Evolutionary conservation across 2,113 vertebrate species (phyloP).

Genomic region (Embiotoca jacksoni): DNA sequence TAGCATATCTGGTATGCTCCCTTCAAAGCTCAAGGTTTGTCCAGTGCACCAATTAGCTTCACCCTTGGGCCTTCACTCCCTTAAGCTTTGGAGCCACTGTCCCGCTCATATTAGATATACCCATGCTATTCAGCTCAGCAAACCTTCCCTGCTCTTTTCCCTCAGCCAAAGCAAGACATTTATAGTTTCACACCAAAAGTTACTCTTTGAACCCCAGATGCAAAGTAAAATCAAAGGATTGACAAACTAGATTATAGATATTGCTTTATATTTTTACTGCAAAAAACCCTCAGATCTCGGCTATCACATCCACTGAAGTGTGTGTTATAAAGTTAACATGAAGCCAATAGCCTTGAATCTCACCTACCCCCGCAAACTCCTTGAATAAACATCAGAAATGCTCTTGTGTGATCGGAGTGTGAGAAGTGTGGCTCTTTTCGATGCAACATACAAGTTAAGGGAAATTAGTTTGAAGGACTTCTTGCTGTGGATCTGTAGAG

Average conservation of each 20-base stretch:
- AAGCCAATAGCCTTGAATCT: neutral
- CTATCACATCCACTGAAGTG: neutral
- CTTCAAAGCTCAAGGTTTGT: neutral
- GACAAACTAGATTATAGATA: neutral
- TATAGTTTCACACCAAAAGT: neutral
- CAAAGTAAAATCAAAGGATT: conserved; percentile 15
- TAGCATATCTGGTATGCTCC: conserved; percentile 6
- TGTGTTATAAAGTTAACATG: neutral
- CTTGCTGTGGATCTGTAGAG: neutral
- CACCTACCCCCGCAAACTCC: conserved; percentile 18
- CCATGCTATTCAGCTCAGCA: neutral
- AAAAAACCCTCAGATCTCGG: neutral
- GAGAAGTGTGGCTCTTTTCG: neutral
- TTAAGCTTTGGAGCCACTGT: conserved; percentile 8
- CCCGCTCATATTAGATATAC: neutral
- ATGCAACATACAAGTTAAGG: conserved; percentile 6
- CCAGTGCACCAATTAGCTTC: conserved; percentile 47
- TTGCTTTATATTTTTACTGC: neutral
- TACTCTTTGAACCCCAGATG: neutral
- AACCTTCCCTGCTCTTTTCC: conserved; percentile 9
- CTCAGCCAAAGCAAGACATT: neutral
- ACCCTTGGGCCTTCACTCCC: conserved; percentile 14
- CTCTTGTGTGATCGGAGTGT: conserved; percentile 3
- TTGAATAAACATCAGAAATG: conserved; percentile 11
- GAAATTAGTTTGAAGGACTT: neutral